phyloP scores from a whole-genome alignment of 1,140 invertebrate species.

The Heliconius himera region DNA sequence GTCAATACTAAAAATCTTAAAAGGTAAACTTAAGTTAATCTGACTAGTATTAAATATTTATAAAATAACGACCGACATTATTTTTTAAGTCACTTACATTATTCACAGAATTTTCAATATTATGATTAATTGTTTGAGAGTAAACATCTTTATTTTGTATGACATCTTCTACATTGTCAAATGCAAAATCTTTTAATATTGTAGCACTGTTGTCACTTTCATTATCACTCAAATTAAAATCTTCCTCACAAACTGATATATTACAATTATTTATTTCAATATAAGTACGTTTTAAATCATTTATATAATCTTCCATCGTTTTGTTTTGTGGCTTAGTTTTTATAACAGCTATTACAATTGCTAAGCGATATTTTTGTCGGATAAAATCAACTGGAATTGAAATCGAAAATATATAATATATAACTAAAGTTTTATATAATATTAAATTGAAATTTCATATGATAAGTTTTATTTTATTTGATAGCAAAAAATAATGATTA shows the following conservation, averaged over 20 bases:
- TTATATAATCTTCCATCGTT: constrained; percentile 41
- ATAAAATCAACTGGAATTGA: constrained; percentile 24
- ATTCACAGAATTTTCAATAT: background rate
- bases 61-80: too few species aligned
- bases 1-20: too few species aligned
- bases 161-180: constrained; percentile 18
- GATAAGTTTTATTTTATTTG: too few species aligned
- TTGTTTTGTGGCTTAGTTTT: constrained; percentile 23
- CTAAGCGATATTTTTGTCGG: constrained; percentile 25
- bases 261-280: constrained; percentile 36
- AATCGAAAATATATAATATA: background rate
- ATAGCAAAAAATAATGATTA: too few species aligned
- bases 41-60: too few species aligned
- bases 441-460: too few species aligned
- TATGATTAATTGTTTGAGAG: background rate
- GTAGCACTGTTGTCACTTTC: constrained; percentile 43
- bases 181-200: constrained; percentile 44
- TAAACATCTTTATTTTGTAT: constrained; percentile 1
- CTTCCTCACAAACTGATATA: constrained; percentile 50
- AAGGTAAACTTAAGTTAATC: too few species aligned
- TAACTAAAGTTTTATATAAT: background rate
- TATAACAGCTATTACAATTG: constrained; percentile 22
- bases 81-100: background rate
- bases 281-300: constrained; percentile 49
- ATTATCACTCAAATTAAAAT: constrained; percentile 47